Conservation (phyloP, 2,797 vertebrate species). For the Oryzias sinensis region DNA sequence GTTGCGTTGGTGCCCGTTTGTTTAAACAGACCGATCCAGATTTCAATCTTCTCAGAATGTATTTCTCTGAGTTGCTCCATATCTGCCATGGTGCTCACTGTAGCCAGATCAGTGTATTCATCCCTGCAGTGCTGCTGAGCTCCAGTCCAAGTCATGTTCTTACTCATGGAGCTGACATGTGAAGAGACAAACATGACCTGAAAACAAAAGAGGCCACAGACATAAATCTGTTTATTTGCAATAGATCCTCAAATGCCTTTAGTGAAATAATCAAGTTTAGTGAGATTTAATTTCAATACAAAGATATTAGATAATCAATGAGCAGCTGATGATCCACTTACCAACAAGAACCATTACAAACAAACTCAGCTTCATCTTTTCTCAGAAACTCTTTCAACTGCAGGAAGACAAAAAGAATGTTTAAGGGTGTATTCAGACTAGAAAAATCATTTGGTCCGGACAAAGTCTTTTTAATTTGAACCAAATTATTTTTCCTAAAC, state of each 20-base stretch:
- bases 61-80: not conserved
- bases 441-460: no score
- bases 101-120: constrained; percentile 1
- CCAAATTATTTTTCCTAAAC: no score
- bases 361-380: constrained; percentile 31
- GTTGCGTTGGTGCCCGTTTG: accelerated
- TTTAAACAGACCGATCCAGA: constrained; percentile 4
- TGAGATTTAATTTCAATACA: not conserved
- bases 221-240: not conserved
- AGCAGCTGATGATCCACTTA: constrained; percentile 5
- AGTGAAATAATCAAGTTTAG: no score
- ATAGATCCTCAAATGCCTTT: not conserved
- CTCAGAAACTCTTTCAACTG: no score
- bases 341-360: constrained; percentile 27
- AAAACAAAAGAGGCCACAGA: no score
- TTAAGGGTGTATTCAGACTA: no score
- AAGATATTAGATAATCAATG: no score
- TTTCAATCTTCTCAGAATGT: accelerated
- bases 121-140: constrained; percentile 4
- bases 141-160: not conserved
- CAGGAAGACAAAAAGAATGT: no score
- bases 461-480: no score
- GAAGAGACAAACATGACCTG: constrained; percentile 4
- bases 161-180: not conserved
- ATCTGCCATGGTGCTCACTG: not conserved